Base-by-base conservation (phyloP, 2,113 vertebrate species). In the Podarcis cretensis region DNA sequence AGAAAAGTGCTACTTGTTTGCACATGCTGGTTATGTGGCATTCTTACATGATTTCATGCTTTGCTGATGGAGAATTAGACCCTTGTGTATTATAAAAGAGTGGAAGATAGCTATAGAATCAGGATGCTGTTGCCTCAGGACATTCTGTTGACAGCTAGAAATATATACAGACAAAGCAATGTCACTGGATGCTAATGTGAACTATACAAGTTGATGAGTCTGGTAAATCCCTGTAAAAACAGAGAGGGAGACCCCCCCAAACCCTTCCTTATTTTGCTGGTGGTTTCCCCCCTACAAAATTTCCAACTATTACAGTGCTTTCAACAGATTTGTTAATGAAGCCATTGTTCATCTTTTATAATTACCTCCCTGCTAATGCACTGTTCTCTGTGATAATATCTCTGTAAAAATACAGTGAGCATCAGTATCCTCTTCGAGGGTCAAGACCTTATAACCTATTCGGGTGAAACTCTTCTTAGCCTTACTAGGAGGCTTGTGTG, bases 31-130 rank as follows among this genome's bases (percentile, higher is more conserved):
- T 98, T 98, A 97, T 98, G 97, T 97, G 96, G 97, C 97, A 97
- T 98, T 98, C 97, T 98, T 97, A 96, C 96, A 97, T 98, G 98
- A 99, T 99, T 99, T 99, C 98, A 98, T 98, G 98, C 98, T 98
- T 99, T 99, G 96, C 97, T 97, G 97, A 98, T 98, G 97, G 98
- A 98, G 99, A 99, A 99, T 98, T 98, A 98, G 98, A 96, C 98
- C 97, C 98, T 95, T 96, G 98, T 97, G 97, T 98, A 98, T 98
- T 97, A 96, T 97, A 97, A 98, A 98, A 98, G 98, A 98, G 97
- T 96, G 97, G 97, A 97, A 97, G 97, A 96, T 96, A 95, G 97
- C 97, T 97, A 97, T 96, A 96, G 97, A 98, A 98, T 96, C 94
- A 94, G 96, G 97, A 98, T 98, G 98, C 97, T 96, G 97, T 98